phyloP scores from a whole-genome alignment of 1,140 invertebrate genomes.

The Pseudomyrmex sp. region DNA sequence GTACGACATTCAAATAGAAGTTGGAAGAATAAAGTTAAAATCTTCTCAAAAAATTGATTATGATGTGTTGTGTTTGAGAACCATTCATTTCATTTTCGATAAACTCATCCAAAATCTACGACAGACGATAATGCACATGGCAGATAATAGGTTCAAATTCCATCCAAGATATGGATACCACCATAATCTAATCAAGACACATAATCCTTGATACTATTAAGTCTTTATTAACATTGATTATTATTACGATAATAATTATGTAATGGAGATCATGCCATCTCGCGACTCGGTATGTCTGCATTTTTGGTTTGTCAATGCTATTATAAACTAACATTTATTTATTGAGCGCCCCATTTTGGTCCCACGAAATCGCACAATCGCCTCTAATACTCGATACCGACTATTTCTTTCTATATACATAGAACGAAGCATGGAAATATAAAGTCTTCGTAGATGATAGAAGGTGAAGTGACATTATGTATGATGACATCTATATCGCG shows the following conservation, averaged over 20 bases:
- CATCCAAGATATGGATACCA: neutral
- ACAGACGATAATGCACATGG: constrained; percentile 28
- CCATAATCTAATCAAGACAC: constrained; percentile 8
- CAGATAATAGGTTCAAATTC: constrained; percentile 28
- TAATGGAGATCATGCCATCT: constrained; percentile 14
- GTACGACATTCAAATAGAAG: constrained; percentile 25
- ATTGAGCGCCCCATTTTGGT: constrained; percentile 72
- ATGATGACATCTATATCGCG: neutral
- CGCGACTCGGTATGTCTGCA: neutral
- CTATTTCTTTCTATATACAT: neutral
- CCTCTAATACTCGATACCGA: constrained; percentile 31
- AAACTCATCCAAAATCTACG: constrained; percentile 34
- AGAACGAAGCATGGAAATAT: constrained; percentile 9
- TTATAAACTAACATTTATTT: constrained; percentile 52
- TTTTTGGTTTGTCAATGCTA: constrained; percentile 10
- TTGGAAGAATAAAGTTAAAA: constrained; percentile 7
- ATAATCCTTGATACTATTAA: neutral
- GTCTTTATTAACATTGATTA: neutral
- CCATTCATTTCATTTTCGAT: neutral
- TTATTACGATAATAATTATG: neutral
- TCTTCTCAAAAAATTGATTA: constrained; percentile 5
- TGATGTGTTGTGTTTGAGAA: neutral
- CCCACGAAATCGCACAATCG: constrained; percentile 78
- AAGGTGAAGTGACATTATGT: constrained; percentile 9
- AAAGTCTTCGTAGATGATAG: constrained; percentile 58